phyloP scores from a whole-genome alignment of 2,888 invertebrate genomes.

The Caenorhabditis japonica region DNA sequence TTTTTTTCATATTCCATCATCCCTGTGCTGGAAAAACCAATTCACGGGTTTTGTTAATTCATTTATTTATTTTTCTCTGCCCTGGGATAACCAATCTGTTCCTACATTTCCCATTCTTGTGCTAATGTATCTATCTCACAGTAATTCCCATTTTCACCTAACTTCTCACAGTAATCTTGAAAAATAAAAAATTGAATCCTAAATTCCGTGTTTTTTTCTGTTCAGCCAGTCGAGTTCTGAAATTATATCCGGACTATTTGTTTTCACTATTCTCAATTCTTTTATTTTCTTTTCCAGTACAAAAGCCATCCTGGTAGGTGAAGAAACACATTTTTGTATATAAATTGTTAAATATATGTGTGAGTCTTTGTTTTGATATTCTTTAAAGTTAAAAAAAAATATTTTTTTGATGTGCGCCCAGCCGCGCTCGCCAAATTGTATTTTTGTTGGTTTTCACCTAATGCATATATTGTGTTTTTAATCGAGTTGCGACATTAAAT shows the following conservation, averaged over 20 bases:
- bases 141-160: slow-evolving; percentile 3
- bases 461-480: no score
- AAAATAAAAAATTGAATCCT: not conserved
- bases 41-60: slow-evolving; percentile 27
- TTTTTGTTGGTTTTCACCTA: no score
- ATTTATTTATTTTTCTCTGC: slow-evolving; percentile 1
- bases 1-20: not conserved
- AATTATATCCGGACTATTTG: not conserved
- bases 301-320: not conserved
- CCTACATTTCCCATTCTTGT: slow-evolving; percentile 29
- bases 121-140: slow-evolving; percentile 12
- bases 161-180: slow-evolving; percentile 3
- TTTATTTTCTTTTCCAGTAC: not conserved
- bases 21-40: no score
- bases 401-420: not conserved
- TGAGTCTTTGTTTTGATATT: not conserved
- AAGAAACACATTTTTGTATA: no score
- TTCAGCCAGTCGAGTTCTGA: slow-evolving; percentile 12
- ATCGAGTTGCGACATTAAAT: no score
- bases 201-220: not conserved
- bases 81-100: slow-evolving; percentile 34
- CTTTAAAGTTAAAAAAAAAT: not conserved
- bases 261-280: no score
- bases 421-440: no score
- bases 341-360: slow-evolving; percentile 27